Evolutionary conservation across 2,888 invertebrate genomes (phyloP), one percentile per base, ranked within the genome.

Genomic region (Caenorhabditis angaria): DNA sequence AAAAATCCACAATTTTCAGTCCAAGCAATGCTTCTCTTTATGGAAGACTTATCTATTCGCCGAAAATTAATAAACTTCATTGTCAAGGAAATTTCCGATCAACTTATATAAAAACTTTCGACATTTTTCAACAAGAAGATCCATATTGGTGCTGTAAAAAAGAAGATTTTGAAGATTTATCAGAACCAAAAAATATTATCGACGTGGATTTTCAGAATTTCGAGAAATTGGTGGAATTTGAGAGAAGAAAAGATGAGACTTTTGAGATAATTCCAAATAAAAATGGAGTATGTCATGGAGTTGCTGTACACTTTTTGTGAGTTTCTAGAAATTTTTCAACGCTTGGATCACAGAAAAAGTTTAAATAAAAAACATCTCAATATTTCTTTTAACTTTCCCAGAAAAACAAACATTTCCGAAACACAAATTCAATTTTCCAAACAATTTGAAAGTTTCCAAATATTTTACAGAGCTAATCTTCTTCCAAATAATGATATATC

Each of bases 71-170:
- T 8, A 47, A 47, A 8, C 2, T 47, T 5, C 28, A 41, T 10
- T 12, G 2, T 50, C 3, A 22, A 58, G 25, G 25, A 8, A 8
- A 25, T n/a, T 58, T 18, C 18, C 41, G 58, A 22, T 41, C 47
- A 2, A 27, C 14, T 22, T 58, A 58, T 47, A 47, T 58, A 1
- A 24, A 22, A 48, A 35, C 29, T 18, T 24, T n/a, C 3, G 12
- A 48, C 2, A 20, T 56, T 1, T 22, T 22, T 0, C 24, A 54
- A 10, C 8, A 58, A 5, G 60, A 50, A 1, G 63, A 69, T n/a
- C 73, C 76, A 18, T 78, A 78, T 59, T 78, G 78, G 78, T 76
- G 76, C 47, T 65, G 58, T 22, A 5, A 54, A 1, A 14, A 54
- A 5, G n/a, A 20, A 0, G 70, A 74, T n/a, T 58, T 71, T 8